A percentile compares a stretch with the other conserved stretches of the same genome.
These are phyloP conservation scores for Gerris lacustris DNA, from an alignment of 2,888 invertebrate genomes.

Conservation along the genomic window DNA sequence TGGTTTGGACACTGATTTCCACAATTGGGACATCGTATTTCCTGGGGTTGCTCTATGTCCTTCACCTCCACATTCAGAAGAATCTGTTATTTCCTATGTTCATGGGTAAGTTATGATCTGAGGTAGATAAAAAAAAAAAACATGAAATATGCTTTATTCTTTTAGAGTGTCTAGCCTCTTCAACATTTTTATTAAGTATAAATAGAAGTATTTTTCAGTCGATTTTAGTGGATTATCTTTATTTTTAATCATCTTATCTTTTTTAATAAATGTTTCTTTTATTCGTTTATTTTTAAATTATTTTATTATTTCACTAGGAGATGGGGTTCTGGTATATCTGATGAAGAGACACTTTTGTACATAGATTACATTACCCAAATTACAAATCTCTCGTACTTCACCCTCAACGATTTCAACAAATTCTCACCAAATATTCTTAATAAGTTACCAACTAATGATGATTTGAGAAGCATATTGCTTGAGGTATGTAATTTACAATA, in stretches of 20 bases:
- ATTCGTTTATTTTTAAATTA: too few relatives aligned
- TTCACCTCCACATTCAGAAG: conserved; percentile 44
- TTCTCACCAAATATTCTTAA: not conserved
- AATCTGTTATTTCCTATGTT: conserved; percentile 40
- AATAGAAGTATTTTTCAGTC: too few relatives aligned
- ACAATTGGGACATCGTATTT: conserved; percentile 65
- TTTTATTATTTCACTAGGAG: not conserved
- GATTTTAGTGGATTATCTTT: too few relatives aligned
- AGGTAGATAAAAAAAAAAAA: too few relatives aligned
- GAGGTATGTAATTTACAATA: too few relatives aligned
- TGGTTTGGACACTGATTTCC: conserved; percentile 61
- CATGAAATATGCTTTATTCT: too few relatives aligned
- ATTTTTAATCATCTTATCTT: too few relatives aligned
- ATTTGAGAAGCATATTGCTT: too few relatives aligned
- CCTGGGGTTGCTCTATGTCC: conserved; percentile 59
- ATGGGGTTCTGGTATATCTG: not conserved
- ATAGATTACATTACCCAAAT: not conserved
- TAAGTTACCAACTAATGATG: too few relatives aligned
- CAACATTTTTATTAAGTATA: too few relatives aligned
- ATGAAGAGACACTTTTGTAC: not conserved
- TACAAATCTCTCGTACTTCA: not conserved
- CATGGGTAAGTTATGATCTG: conserved; percentile 37
- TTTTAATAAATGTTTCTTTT: too few relatives aligned
- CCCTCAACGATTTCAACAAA: not conserved
- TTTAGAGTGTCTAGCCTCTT: too few relatives aligned